phyloP scores from a whole-genome alignment of 2,113 vertebrate species.

The Lonchura striata region DNA sequence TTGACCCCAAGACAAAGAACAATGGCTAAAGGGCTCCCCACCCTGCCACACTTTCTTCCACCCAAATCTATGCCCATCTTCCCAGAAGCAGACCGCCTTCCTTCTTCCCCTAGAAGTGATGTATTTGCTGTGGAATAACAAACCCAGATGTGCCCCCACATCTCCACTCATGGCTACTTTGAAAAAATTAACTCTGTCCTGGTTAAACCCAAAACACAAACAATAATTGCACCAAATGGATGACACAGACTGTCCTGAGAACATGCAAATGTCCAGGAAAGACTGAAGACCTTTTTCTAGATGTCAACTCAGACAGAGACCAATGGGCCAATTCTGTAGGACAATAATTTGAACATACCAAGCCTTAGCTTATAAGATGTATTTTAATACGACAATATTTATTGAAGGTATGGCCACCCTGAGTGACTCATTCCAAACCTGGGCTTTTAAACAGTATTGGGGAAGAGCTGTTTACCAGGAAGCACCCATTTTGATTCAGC shows the following conservation, averaged over 20 bases:
- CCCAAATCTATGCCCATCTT: fast-evolving
- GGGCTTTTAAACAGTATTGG: background rate
- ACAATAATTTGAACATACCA: background rate
- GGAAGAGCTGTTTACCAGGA: background rate
- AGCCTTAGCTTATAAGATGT: background rate
- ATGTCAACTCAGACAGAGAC: background rate
- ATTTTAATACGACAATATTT: background rate
- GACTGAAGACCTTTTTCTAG: background rate
- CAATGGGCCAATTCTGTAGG: background rate
- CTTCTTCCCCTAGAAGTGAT: background rate
- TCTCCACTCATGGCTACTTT: fast-evolving
- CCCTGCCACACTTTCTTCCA: background rate
- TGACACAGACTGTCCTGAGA: background rate
- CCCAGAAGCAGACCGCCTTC: background rate
- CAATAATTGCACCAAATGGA: background rate
- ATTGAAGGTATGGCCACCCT: background rate
- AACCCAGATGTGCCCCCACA: background rate
- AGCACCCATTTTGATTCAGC: background rate
- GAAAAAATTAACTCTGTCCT: background rate
- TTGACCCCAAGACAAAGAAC: background rate
- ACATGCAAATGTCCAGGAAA: background rate
- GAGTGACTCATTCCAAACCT: background rate
- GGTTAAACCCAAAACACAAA: background rate
- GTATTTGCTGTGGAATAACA: background rate
- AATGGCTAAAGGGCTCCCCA: background rate